phyloP scores from a whole-genome alignment of 2,797 vertebrate species.

The Natrix natrix region DNA sequence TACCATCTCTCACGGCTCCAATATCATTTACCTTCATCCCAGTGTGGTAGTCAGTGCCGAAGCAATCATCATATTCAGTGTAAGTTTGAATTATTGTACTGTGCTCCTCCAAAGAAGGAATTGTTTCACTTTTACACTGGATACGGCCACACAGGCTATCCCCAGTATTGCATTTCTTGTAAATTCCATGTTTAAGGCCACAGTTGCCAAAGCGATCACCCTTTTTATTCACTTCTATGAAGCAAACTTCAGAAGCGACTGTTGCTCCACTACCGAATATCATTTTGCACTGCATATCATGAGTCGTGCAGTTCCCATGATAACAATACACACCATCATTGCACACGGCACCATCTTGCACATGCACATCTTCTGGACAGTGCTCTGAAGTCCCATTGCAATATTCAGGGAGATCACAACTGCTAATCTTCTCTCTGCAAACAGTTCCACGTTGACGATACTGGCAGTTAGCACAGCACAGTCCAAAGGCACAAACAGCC shows the following conservation, averaged over 20 bases:
- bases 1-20: slow-evolving; percentile 65
- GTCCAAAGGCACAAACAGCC: slow-evolving; percentile 51
- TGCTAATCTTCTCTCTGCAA: slow-evolving; percentile 41
- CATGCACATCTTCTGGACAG: slow-evolving; percentile 43
- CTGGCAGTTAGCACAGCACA: slow-evolving; percentile 56
- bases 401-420: slow-evolving; percentile 34
- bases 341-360: slow-evolving; percentile 55
- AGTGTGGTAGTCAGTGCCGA: slow-evolving; percentile 60
- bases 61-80: slow-evolving; percentile 43
- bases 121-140: slow-evolving; percentile 51
- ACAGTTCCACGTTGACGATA: slow-evolving; percentile 39
- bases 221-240: slow-evolving; percentile 47
- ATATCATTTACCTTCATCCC: slow-evolving; percentile 50
- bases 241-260: slow-evolving; percentile 43
- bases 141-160: slow-evolving; percentile 64
- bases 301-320: slow-evolving; percentile 51
- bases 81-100: slow-evolving; percentile 46
- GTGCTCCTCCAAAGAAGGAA: slow-evolving; percentile 57
- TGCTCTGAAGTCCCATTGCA: slow-evolving; percentile 48
- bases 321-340: not conserved
- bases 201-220: slow-evolving; percentile 62
- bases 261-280: slow-evolving; percentile 38
- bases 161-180: slow-evolving; percentile 36
- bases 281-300: slow-evolving; percentile 42
- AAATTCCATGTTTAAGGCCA: slow-evolving; percentile 35